Evolutionary conservation across 2,113 vertebrate genomes (phyloP), one percentile per base, ranked within the genome.

Genomic region (Hystrix cristata): DNA sequence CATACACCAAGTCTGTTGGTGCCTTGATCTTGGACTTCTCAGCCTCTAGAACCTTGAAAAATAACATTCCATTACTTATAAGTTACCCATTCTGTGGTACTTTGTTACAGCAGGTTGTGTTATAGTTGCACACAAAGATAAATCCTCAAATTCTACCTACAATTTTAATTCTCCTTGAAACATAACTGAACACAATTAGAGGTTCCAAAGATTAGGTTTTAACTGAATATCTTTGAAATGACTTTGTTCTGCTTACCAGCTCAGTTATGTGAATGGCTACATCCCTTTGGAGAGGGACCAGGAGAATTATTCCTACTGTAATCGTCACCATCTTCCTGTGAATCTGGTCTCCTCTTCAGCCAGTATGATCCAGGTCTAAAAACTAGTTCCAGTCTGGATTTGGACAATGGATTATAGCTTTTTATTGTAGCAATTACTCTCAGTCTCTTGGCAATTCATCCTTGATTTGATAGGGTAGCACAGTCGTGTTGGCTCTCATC

Each of bases 401-500:
- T 21, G 21, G 19, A 67, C 69, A 23, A 84, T 82, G 23, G 38
- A 71, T 69, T 62, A 43, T 71, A 57, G 21, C 3, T 87, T 92
- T 96, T 92, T 69, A 57, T n/a, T 78, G 27, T 23, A 48, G 46
- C 25, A 12, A 27, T 43, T 83, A 31, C 53, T 84, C 18, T 76
- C 9, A 38, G 65, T 38, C 27, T 89, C 80, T 64, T 87, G 64
- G 46, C 48, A 38, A 90, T 57, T 95, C 94, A 85, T 65, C 67
- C 27, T 87, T 11, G 3, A 85, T 74, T 43, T 94, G 53, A 76
- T 82, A 51, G 34, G 21, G 64, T n/a, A 23, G 27, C 57, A 65
- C 43, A 92, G 64, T 16, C 67, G 43, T 69, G 79, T 85, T 38
- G 34, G 38, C 59, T 82, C 23, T 88, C 38, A 88, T 92, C 65